Evolutionary conservation across 2,797 vertebrate genomes (phyloP), one percentile per base, ranked within the genome.

Genomic region (Neosalanx taihuensis): DNA sequence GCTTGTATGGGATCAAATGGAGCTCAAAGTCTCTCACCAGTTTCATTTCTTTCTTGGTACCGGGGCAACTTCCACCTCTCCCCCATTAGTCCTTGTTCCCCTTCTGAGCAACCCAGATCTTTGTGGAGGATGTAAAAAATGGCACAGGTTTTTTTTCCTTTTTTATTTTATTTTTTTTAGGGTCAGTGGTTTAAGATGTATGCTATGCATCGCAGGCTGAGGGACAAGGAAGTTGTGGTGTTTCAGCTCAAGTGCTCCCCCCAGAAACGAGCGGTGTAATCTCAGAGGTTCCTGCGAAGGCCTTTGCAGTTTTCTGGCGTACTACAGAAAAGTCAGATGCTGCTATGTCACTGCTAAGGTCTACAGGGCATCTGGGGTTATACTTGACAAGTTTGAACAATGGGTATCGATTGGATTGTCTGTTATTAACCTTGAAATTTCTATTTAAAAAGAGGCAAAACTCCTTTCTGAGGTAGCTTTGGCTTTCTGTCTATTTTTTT

Each of bases 261-360:
- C 23, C 23, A 26, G 29, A 61, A 71, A 53, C 31, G 86, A 85
- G 83, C 76, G 12, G 70, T 64, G 49, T 79, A 80, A 67, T 72
- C 77, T 76, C 81, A 79, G 74, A 84, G 81, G 78, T 84, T 91
- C 76, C 90, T 82, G 77, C 80, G 70, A 82, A 90, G 93, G 91
- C 91, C 87, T 83, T 90, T 89, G 92, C 90, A 82, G 87, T 91
- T 92, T 93, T 93, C 92, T 93, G 93, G 89, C 83, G 89, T 94
- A 84, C 83, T 92, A 93, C 92, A 94, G 92, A 94, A 92, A 94
- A 93, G 91, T 93, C 91, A 92, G 92, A 92, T 85, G 91, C 93
- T 93, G 90, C 90, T 91, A 88, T 87, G 80, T 84, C 86, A 79
- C 88, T 89, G 91, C 87, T 87, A 89, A 87, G 92, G 92, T 93